Percentiles rank a stretch among this genome's conserved stretches.
Evolutionary conservation across 1,140 invertebrate genomes (phyloP).

Genomic region (Drosophila nannoptera): DNA sequence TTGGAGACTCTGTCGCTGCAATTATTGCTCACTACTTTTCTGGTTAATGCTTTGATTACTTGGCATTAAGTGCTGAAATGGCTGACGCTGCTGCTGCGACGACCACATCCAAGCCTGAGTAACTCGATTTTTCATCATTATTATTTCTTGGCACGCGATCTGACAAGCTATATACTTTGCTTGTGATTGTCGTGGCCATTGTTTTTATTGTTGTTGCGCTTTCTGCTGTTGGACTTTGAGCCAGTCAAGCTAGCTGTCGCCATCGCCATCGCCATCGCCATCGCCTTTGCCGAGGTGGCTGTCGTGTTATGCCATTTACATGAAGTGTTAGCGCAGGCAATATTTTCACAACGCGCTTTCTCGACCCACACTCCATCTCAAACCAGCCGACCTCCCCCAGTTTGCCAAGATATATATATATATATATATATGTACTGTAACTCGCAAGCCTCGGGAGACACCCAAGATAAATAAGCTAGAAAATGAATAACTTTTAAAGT

Average conservation of each 20-base stretch:
- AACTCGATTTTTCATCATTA: constrained; percentile 75
- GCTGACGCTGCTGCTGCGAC: constrained; percentile 29
- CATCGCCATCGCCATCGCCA: constrained; percentile 56
- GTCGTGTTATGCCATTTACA: constrained; percentile 72
- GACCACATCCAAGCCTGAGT: constrained; percentile 47
- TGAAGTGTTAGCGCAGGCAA: constrained; percentile 46
- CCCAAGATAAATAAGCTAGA: no score
- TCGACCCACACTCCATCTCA: not conserved
- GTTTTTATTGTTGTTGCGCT: constrained; percentile 22
- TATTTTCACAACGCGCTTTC: constrained; percentile 22
- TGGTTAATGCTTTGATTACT: constrained; percentile 58
- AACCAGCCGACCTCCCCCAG: not conserved
- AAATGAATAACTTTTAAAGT: no score
- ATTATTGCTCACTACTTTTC: constrained; percentile 16
- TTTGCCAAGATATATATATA: not conserved
- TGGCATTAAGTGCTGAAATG: constrained; percentile 65
- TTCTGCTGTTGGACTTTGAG: constrained; percentile 64
- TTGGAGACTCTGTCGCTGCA: constrained; percentile 6
- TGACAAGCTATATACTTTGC: constrained; percentile 63
- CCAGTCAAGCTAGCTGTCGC: constrained; percentile 73
- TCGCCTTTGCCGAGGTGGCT: constrained; percentile 40
- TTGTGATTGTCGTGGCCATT: constrained; percentile 31
- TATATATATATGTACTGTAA: no score
- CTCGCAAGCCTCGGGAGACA: no score
- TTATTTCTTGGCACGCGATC: constrained; percentile 77